Percentiles rank a stretch among this genome's conserved stretches.
Conservation (phyloP, 2,888 invertebrate genomes). For the Macaria notata region DNA sequence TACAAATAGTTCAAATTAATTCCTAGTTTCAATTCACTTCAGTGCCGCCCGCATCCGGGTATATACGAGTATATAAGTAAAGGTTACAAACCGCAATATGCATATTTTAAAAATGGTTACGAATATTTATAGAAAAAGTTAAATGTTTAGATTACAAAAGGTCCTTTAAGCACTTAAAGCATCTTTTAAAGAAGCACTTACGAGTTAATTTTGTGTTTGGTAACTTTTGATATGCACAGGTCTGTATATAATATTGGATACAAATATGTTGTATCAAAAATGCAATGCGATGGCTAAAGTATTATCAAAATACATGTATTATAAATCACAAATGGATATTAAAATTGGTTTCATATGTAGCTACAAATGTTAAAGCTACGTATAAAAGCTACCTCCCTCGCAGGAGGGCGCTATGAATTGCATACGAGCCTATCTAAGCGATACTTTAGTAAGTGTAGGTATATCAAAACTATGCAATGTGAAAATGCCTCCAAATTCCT, state of each 20-base stretch:
- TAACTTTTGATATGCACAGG: conserved; percentile 29
- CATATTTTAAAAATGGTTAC: no score
- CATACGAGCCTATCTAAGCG: conserved; percentile 23
- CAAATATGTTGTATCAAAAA: conserved; percentile 10
- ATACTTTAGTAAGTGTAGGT: conserved; percentile 30
- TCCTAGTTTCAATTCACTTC: conserved; percentile 46
- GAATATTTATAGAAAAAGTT: no score
- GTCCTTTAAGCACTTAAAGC: no score
- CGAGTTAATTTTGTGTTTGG: conserved; percentile 10
- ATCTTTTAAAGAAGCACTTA: conserved; percentile 24
- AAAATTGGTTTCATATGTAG: conserved; percentile 1
- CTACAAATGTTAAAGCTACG: not conserved
- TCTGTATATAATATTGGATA: conserved; percentile 5
- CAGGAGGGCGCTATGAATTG: conserved; percentile 7
- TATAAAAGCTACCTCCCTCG: conserved; percentile 2
- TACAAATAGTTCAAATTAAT: conserved; percentile 8
- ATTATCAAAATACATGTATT: conserved; percentile 13
- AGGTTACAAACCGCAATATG: no score
- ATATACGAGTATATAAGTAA: no score
- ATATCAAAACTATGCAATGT: conserved; percentile 34
- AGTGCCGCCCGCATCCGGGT: conserved; percentile 36
- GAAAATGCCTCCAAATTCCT: conserved; percentile 26
- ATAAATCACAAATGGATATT: conserved; percentile 2
- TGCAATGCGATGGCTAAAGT: conserved; percentile 3
- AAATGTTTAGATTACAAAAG: no score